These are phyloP conservation scores for Alexandromys oeconomus DNA, from an alignment of 2,797 vertebrate species.

Conservation along the genomic window DNA sequence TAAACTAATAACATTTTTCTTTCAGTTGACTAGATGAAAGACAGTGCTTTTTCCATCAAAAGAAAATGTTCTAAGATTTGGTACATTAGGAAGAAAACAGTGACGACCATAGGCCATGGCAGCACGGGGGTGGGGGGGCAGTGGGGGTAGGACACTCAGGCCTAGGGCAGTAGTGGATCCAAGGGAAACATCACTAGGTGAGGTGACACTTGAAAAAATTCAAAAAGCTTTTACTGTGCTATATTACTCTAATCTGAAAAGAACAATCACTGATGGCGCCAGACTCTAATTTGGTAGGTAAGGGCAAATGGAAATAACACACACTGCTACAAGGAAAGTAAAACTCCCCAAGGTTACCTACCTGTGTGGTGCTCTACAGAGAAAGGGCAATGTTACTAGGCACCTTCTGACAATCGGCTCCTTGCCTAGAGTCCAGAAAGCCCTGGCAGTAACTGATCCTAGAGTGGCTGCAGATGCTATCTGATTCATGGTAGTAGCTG, in stretches of 20 bases:
- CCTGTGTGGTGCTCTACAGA: constrained; percentile 24
- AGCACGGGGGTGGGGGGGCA: neutral
- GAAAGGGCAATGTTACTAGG: constrained; percentile 44
- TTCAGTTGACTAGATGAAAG: constrained; percentile 52
- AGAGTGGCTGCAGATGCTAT: constrained; percentile 58
- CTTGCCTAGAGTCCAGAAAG: constrained; percentile 46
- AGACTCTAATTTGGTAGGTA: constrained; percentile 1
- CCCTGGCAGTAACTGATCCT: constrained; percentile 61
- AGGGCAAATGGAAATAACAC: constrained; percentile 34
- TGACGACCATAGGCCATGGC: neutral
- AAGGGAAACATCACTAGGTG: constrained; percentile 14
- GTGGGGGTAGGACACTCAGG: neutral
- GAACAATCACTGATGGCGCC: neutral
- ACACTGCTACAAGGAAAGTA: constrained; percentile 5
- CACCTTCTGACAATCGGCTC: constrained; percentile 32
- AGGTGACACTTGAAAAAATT: constrained; percentile 54
- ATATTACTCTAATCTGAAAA: constrained; percentile 7
- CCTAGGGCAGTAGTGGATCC: neutral
- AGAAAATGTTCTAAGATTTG: neutral
- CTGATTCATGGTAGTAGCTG: constrained; percentile 71
- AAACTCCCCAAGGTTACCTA: constrained; percentile 4
- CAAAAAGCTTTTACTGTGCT: neutral
- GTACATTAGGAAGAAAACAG: constrained; percentile 2
- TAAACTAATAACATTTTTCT: constrained; percentile 55
- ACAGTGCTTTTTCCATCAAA: constrained; percentile 15